Evolutionary conservation across 2,113 vertebrate genomes (phyloP).

Genomic region (Oenanthe oenanthe): DNA sequence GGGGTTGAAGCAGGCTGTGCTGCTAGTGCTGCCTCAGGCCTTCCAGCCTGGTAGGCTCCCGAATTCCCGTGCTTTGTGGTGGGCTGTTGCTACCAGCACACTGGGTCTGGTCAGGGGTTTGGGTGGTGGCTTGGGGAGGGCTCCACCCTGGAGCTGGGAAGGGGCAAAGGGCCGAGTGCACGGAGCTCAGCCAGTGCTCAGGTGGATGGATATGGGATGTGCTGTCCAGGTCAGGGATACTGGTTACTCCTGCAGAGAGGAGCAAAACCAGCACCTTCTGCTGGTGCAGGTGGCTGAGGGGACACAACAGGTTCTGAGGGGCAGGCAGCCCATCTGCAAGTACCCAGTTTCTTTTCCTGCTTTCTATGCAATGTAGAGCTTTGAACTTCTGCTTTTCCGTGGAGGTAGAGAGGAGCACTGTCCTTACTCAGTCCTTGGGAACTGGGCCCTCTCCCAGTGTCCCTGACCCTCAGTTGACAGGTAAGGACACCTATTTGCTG

Average conservation of each 20-base stretch:
- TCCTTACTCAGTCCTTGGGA: neutral
- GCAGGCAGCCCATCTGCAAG: conserved; percentile 12
- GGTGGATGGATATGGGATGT: neutral
- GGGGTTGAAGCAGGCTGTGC: neutral
- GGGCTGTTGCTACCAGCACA: neutral
- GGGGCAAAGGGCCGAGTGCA: neutral
- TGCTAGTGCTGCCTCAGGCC: neutral
- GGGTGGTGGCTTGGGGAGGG: neutral
- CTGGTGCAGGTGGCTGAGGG: neutral
- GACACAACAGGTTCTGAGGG: neutral
- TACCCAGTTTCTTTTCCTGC: conserved; percentile 34
- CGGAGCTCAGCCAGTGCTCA: neutral
- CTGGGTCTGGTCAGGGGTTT: neutral
- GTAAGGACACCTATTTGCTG: conserved; percentile 54
- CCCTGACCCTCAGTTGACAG: conserved; percentile 8
- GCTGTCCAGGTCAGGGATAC: neutral
- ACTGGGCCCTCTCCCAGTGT: neutral
- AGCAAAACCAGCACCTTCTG: neutral
- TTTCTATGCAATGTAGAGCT: conserved; percentile 65
- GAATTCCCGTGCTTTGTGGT: neutral
- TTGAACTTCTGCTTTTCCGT: conserved; percentile 6
- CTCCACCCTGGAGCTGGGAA: neutral
- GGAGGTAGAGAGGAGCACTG: neutral
- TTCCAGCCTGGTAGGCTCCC: neutral
- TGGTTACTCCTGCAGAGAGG: neutral